A percentile compares a stretch with the other conserved stretches of the same genome.
These are phyloP conservation scores for Cosmorhoe ocellata DNA, from an alignment of 2,888 invertebrate species.

Conservation along the genomic window DNA sequence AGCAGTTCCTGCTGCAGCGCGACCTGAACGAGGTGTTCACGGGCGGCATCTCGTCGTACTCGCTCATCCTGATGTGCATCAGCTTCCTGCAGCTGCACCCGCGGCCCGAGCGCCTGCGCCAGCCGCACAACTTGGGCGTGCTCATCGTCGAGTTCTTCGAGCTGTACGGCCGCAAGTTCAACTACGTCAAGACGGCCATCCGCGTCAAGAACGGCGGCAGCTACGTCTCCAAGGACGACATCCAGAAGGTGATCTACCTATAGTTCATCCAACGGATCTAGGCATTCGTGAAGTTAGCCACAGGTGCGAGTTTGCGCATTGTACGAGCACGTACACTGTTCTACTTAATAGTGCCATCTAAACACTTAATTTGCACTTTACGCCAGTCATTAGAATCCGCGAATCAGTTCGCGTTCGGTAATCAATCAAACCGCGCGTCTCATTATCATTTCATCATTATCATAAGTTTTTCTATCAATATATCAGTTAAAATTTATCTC, in stretches of 20 bases:
- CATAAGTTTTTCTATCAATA: no score
- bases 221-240: constrained; percentile 96
- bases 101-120: constrained; percentile 87
- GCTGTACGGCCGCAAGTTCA: constrained; percentile 97
- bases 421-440: no score
- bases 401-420: no score
- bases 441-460: no score
- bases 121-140: constrained; percentile 92
- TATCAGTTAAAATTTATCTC: no score
- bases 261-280: no score
- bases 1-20: constrained; percentile 98
- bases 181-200: constrained; percentile 97
- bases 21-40: constrained; percentile 99
- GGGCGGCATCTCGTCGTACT: constrained; percentile 99
- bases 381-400: no score
- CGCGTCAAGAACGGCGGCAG: constrained; percentile 96
- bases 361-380: no score
- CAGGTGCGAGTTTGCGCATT: no score
- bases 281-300: no score
- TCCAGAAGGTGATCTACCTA: constrained; percentile 84
- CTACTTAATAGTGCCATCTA: no score
- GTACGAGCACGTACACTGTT: no score
- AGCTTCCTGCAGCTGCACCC: constrained; percentile 95
- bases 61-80: constrained; percentile 98
- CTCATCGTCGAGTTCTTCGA: constrained; percentile 98